Evolutionary conservation across 2,888 invertebrate genomes (phyloP).

Genomic region (Camponotus fellah): DNA sequence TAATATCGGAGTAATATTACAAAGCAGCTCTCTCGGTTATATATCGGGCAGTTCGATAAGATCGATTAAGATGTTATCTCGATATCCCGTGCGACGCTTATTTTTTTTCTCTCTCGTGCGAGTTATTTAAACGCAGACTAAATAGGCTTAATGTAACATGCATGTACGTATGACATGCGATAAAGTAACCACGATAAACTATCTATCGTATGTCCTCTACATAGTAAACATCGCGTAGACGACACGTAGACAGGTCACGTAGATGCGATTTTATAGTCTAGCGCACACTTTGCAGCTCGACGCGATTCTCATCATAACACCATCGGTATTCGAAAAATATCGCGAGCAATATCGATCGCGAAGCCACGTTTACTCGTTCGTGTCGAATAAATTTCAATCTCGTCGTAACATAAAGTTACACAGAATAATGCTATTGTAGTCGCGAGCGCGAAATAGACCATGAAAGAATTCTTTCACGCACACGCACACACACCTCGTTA

Average conservation of each 20-base stretch:
- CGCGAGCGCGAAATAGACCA: conserved; percentile 42
- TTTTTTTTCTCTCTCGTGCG: neutral
- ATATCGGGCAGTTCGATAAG: conserved; percentile 1
- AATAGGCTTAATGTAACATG: conserved; percentile 26
- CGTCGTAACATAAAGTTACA: conserved; percentile 23
- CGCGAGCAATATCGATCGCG: conserved; percentile 44
- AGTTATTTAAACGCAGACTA: conserved; percentile 22
- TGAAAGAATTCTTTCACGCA: conserved; percentile 21
- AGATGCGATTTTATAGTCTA: conserved; percentile 39
- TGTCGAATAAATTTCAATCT: conserved; percentile 50
- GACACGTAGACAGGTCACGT: conserved; percentile 33
- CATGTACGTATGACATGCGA: neutral
- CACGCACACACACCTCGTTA: conserved; percentile 9
- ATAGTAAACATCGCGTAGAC: conserved; percentile 28
- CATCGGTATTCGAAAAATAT: conserved; percentile 50
- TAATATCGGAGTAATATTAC: conserved; percentile 10
- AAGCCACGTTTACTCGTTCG: conserved; percentile 30
- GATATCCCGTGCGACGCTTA: neutral
- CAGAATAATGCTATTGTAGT: conserved; percentile 13
- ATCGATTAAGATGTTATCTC: conserved; percentile 24
- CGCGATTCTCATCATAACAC: conserved; percentile 41
- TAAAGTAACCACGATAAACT: conserved; percentile 34
- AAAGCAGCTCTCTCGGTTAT: neutral
- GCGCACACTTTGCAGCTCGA: conserved; percentile 29
- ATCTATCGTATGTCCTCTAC: conserved; percentile 33